Base-by-base conservation (phyloP, 1,140 invertebrate species). In the Drosophila lowei region DNA sequence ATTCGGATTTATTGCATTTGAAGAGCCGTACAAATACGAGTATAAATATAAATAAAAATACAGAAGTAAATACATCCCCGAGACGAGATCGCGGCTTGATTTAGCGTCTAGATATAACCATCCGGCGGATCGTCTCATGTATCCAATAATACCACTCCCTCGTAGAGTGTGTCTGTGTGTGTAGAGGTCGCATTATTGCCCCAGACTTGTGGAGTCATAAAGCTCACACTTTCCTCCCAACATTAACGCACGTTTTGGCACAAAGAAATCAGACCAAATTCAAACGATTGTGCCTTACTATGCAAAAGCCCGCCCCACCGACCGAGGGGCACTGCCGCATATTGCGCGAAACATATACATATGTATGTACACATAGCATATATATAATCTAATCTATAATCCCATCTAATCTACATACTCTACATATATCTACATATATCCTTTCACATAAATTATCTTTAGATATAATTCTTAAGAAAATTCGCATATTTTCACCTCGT, bases 1-100 rank as follows among this genome's bases (percentile, higher is more conserved):
- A 70, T 73, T 77, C 60, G 65, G 73, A 77, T 88, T 88, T 86
- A 86, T 76, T 89, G 84, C 79, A 83, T 76, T 89, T 79, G 70
- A 77, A 63, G 68, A 70, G 44, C 59, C 71, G 77, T 72, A 55
- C 75, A 84, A 76, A 79, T 76, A 79, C 61, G 56, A 72, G 63
- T 25, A 72, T 18, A 18, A 18, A 18, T 18, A 18, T 2, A 18
- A 18, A 18, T 18, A 41, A 38, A 38, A 38, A 38, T 13, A 53
- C 30, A 58, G 71, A 84, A 76, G 75, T 72, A 79, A 72, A 62
- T 72, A 72, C 11, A 41, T 25, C 7, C 18, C 53, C 49, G 43
- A 49, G 18, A 30, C 58, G 55, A 55, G 56, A 74, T 18, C 21
- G 53, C 43, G 42, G 52, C 52, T 55, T n/a, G 60, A 57, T 55